Evolutionary conservation across 1,140 invertebrate species (phyloP).

Genomic region (Drosophila sucinea): DNA sequence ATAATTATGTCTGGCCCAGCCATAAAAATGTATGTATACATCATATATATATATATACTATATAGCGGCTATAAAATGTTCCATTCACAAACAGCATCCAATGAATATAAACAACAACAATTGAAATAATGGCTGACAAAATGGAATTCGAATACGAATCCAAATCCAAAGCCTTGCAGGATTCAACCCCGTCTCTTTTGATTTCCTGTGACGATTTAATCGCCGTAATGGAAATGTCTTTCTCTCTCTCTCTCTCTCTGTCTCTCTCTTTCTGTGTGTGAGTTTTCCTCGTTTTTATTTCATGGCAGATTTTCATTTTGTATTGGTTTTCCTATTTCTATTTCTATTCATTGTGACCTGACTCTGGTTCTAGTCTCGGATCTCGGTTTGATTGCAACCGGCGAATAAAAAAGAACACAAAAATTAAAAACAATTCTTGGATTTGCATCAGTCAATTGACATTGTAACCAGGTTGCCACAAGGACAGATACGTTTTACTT

Average conservation of each 20-base stretch:
- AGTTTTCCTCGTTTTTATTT: constrained; percentile 36
- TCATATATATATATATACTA: constrained; percentile 49
- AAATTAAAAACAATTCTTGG: constrained; percentile 7
- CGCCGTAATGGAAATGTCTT: constrained; percentile 77
- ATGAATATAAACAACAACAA: constrained; percentile 80
- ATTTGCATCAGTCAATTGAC: constrained; percentile 16
- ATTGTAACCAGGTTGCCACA: constrained; percentile 5
- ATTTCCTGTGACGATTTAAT: constrained; percentile 67
- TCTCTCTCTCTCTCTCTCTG: constrained; percentile 19
- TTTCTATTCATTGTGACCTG: constrained; percentile 19
- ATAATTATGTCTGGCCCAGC: constrained; percentile 73
- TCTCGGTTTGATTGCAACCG: constrained; percentile 15
- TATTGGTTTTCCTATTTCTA: constrained; percentile 19
- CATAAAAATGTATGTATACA: constrained; percentile 71
- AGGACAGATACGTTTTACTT: background rate
- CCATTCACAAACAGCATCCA: constrained; percentile 41
- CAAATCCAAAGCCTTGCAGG: constrained; percentile 32
- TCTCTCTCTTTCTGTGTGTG: constrained; percentile 25
- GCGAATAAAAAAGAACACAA: background rate
- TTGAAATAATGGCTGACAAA: constrained; percentile 69
- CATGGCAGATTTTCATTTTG: constrained; percentile 19
- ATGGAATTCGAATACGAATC: constrained; percentile 54
- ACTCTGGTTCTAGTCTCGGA: constrained; percentile 5
- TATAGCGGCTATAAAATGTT: constrained; percentile 53
- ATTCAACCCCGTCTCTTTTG: constrained; percentile 18